These are phyloP conservation scores for Cartodere bifasciata DNA, from an alignment of 2,888 invertebrate species.

Conservation along the genomic window DNA sequence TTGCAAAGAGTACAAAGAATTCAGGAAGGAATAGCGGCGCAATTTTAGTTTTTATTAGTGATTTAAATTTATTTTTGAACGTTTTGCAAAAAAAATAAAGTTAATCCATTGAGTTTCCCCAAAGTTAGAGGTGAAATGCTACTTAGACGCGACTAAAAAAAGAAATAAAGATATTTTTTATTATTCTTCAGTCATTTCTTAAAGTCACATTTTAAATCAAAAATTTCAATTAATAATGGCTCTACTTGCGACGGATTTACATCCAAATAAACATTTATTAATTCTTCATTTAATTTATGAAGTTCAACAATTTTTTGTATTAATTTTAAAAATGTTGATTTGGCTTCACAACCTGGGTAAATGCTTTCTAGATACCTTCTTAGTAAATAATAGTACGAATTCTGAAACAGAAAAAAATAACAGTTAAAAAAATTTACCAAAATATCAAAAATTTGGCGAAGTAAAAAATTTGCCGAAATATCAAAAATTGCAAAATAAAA, in stretches of 20 bases:
- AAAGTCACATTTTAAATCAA: slow-evolving; percentile 63
- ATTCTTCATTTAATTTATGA: slow-evolving; percentile 75
- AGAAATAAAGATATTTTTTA: too few relatives aligned
- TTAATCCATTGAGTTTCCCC: too few relatives aligned
- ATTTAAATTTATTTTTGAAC: too few relatives aligned
- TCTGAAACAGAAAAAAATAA: slow-evolving; percentile 40
- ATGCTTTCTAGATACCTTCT: slow-evolving; percentile 73
- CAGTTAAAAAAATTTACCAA: background rate
- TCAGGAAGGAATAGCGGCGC: too few relatives aligned
- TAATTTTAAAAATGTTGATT: slow-evolving; percentile 73
- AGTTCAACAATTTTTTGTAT: slow-evolving; percentile 87
- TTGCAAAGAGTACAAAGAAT: too few relatives aligned
- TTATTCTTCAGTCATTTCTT: background rate
- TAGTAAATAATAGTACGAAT: slow-evolving; percentile 80
- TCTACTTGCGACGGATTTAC: slow-evolving; percentile 86
- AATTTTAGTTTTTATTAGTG: too few relatives aligned
- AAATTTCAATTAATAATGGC: slow-evolving; percentile 87
- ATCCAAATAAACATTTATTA: slow-evolving; percentile 85
- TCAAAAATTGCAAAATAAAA: slow-evolving; percentile 2
- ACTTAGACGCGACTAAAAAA: too few relatives aligned
- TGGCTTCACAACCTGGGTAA: slow-evolving; percentile 76
- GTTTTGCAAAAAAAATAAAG: too few relatives aligned
- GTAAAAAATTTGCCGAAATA: slow-evolving; percentile 1
- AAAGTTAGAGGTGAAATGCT: too few relatives aligned
- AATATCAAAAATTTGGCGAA: background rate